A percentile compares a stretch with the other conserved stretches of the same genome.
Evolutionary conservation across 2,888 invertebrate species (phyloP).

Genomic region (Caenorhabditis zanzibari): DNA sequence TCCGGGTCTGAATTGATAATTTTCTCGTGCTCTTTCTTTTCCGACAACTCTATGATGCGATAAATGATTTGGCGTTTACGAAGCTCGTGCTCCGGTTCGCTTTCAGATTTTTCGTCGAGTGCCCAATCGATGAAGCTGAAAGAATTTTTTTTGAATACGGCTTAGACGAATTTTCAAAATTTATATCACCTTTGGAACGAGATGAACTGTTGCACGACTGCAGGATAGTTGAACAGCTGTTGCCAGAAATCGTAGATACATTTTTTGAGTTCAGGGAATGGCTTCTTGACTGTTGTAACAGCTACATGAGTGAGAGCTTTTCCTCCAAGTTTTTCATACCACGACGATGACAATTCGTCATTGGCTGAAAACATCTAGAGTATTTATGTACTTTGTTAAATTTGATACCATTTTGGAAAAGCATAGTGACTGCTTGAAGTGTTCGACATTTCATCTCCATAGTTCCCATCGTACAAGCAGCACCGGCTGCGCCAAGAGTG

Average conservation of each 20-base stretch:
- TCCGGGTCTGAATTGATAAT: constrained; percentile 1
- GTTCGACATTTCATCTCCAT: constrained; percentile 61
- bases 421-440: constrained; percentile 61
- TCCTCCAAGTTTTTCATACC: constrained; percentile 46
- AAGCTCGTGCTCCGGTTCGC: constrained; percentile 26
- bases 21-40: neutral
- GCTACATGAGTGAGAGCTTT: constrained; percentile 37
- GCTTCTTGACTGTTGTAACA: constrained; percentile 48
- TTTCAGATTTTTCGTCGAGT: constrained; percentile 52
- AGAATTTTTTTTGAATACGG: neutral
- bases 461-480: constrained; percentile 62
- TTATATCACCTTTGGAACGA: constrained; percentile 33
- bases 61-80: constrained; percentile 41
- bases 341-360: neutral
- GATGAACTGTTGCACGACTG: constrained; percentile 39
- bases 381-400: neutral
- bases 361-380: constrained; percentile 23
- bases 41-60: constrained; percentile 21
- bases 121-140: constrained; percentile 63
- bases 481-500: constrained; percentile 51
- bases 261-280: constrained; percentile 49
- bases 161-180: neutral
- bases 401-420: constrained; percentile 66
- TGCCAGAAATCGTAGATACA: constrained; percentile 45
- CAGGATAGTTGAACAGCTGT: constrained; percentile 32